Evolutionary conservation across 2,888 invertebrate species (phyloP).

Genomic region (Drosophila atripex): DNA sequence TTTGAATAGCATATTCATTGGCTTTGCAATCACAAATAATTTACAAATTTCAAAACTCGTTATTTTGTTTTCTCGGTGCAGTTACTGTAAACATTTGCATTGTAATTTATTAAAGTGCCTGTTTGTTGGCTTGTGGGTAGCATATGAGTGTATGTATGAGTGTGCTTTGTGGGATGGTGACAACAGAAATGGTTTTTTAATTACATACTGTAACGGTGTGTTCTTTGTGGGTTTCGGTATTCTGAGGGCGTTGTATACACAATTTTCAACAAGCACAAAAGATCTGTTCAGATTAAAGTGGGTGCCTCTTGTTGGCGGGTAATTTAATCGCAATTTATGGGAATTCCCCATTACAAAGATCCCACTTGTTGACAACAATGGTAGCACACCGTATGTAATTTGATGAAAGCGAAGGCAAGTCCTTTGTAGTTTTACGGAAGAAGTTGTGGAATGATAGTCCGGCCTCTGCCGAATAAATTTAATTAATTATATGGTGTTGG

Average conservation of each 20-base stretch:
- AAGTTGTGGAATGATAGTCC: not conserved
- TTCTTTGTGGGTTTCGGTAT: slow-evolving; percentile 32
- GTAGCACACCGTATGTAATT: not conserved
- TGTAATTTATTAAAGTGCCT: slow-evolving; percentile 42
- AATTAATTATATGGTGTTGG: no score
- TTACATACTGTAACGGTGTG: slow-evolving; percentile 44
- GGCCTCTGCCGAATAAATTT: no score
- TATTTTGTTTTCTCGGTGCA: slow-evolving; percentile 6
- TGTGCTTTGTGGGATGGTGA: slow-evolving; percentile 16
- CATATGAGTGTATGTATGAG: not conserved
- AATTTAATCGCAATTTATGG: slow-evolving; percentile 31
- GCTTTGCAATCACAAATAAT: not conserved
- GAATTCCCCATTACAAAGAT: slow-evolving; percentile 18
- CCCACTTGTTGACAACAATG: slow-evolving; percentile 3
- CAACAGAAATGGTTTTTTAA: slow-evolving; percentile 63
- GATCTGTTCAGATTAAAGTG: slow-evolving; percentile 48
- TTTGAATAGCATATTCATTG: not conserved
- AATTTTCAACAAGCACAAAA: slow-evolving; percentile 43
- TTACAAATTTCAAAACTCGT: not conserved
- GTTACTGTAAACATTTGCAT: slow-evolving; percentile 8
- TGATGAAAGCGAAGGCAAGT: not conserved
- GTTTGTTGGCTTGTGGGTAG: not conserved
- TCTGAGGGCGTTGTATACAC: slow-evolving; percentile 43
- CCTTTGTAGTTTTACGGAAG: not conserved
- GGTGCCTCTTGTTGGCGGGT: slow-evolving; percentile 23